These are phyloP conservation scores for Colostygia pectinataria DNA, from an alignment of 2,888 invertebrate species.

Conservation along the genomic window DNA sequence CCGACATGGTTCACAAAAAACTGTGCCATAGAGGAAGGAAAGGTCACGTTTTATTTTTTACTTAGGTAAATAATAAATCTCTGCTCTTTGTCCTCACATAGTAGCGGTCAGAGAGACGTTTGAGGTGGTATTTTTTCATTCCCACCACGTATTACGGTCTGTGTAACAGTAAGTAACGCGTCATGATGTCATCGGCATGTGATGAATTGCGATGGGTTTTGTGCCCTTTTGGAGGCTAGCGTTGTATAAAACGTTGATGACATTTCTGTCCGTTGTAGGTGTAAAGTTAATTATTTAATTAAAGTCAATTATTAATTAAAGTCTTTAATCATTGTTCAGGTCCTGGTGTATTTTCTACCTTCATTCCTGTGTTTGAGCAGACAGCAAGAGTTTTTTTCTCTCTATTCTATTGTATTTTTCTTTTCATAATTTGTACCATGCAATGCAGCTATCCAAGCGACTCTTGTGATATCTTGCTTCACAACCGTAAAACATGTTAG, in stretches of 20 bases:
- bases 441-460: not conserved
- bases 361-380: too few species aligned
- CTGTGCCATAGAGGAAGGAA: constrained; percentile 8
- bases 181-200: constrained; percentile 75
- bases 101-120: constrained; percentile 34
- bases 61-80: constrained; percentile 9
- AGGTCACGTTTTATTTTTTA: constrained; percentile 19
- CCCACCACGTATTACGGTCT: constrained; percentile 62
- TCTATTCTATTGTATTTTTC: not conserved
- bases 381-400: too few species aligned
- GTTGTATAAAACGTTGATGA: constrained; percentile 54
- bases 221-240: constrained; percentile 54
- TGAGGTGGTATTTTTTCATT: constrained; percentile 52
- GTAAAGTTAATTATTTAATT: too few species aligned
- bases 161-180: constrained; percentile 70
- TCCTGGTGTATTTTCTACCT: too few species aligned
- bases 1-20: constrained; percentile 15
- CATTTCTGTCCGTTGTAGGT: too few species aligned
- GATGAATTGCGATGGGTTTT: constrained; percentile 52
- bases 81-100: constrained; percentile 16
- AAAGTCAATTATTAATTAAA: too few species aligned
- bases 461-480: constrained; percentile 1
- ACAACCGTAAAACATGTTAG: constrained; percentile 14
- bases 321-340: too few species aligned
- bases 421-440: not conserved